Evolutionary conservation across 1,140 invertebrate genomes (phyloP), one percentile per base, ranked within the genome.

Genomic region (Olivierus martensii): DNA sequence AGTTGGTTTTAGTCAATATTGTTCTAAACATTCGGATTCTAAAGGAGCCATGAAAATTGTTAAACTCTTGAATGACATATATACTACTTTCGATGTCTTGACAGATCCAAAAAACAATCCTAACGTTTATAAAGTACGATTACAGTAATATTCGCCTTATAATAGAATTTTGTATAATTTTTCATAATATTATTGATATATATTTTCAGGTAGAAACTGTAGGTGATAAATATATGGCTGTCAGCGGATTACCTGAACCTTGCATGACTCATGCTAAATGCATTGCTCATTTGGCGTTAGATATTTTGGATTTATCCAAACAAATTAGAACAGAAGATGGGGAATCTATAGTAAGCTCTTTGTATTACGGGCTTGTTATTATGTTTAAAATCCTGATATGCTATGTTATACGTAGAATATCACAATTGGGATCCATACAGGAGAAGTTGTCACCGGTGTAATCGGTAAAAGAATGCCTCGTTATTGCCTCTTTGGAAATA

Each of bases 221-320:
- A 18, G 93, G 93, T 60, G 94, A 98, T 71, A 97, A 96, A 68
- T 99, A 98, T 69, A 97, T 99, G 93, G 91, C 92, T 1, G 91
- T 97, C 5, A 95, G 91, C 60, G 94, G 94, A 17, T 73, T 98
- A 45, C 94, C 94, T 1, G 92, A 97, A 64, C 82, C 82, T 14
- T 91, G 89, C 69, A 77, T 79, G 54, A 81, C 81, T 45, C 94
- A 99, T 66, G 91, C 93, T 18, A 80, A 83, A 61, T 92, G 89
- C 65, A 95, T 99, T 61, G 91, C 86, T 0, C 78, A 83, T 46
- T 73, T 98, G 15, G 91, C 92, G 4, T 68, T 97, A 12, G 91
- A 96, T 64, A 93, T 97, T 83, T 91, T 95, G 87, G 90, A 95
- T 69, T 76, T 92, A 22, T 84, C 84, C 0, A 79, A 83, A 59